Conservation (phyloP, 2,113 vertebrate genomes). For the Nothobranchius furzeri region DNA sequence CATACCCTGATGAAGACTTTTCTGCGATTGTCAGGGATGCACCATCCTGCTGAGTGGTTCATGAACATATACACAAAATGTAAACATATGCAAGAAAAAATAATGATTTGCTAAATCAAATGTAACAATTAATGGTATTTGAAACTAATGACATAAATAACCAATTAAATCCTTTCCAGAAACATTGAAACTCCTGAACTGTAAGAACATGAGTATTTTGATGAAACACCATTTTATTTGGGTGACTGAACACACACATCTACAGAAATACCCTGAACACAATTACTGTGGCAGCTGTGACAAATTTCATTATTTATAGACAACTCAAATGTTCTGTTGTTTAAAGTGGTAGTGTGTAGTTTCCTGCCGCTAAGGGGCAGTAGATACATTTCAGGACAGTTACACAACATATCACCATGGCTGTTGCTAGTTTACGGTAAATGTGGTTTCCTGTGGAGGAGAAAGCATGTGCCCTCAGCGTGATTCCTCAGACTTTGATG, state of each 20-base stretch:
- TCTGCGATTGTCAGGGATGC: slow-evolving; percentile 63
- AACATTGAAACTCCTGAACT: background rate
- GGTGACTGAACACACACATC: background rate
- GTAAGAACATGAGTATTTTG: background rate
- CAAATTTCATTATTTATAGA: too few relatives aligned
- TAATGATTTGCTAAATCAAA: slow-evolving; percentile 22
- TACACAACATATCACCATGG: too few relatives aligned
- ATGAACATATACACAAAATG: slow-evolving; percentile 45
- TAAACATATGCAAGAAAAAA: slow-evolving; percentile 36
- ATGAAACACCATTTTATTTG: background rate
- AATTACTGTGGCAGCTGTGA: background rate
- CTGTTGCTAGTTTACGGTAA: too few relatives aligned
- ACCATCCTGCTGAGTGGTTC: slow-evolving; percentile 68
- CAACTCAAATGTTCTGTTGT: too few relatives aligned
- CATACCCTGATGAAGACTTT: slow-evolving; percentile 74
- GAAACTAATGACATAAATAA: slow-evolving; percentile 6
- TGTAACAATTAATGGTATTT: background rate
- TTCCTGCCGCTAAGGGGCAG: too few relatives aligned
- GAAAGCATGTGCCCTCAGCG: too few relatives aligned
- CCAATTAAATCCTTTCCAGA: background rate
- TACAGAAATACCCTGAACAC: background rate
- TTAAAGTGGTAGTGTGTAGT: too few relatives aligned
- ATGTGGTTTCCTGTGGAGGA: too few relatives aligned
- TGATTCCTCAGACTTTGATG: too few relatives aligned
- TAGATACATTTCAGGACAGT: too few relatives aligned